A percentile compares a stretch with the other conserved stretches of the same genome.
Conservation (phyloP, 1,140 invertebrate genomes). For the Bombus consobrinus region DNA sequence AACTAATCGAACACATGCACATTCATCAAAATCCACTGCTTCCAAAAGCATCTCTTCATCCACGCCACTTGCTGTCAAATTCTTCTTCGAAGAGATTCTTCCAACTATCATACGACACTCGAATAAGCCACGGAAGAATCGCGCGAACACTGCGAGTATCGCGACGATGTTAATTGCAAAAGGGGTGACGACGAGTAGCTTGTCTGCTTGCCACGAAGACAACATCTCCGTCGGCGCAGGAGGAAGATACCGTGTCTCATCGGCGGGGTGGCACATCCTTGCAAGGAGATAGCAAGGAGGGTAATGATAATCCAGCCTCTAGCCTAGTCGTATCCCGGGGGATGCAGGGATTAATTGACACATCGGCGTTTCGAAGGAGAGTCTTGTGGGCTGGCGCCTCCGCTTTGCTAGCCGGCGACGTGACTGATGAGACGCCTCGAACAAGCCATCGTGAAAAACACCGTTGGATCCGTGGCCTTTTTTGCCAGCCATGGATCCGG, state of each 20-base stretch:
- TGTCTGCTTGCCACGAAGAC: slow-evolving; percentile 18
- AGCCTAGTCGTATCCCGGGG: slow-evolving; percentile 69
- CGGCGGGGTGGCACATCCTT: slow-evolving; percentile 35
- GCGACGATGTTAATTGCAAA: slow-evolving; percentile 56
- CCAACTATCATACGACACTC: background rate
- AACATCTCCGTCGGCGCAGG: slow-evolving; percentile 26
- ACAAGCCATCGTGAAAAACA: slow-evolving; percentile 71
- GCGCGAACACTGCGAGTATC: background rate
- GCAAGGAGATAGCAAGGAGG: slow-evolving; percentile 48
- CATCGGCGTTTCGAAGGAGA: slow-evolving; percentile 71
- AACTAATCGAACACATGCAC: background rate
- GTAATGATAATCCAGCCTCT: slow-evolving; percentile 68
- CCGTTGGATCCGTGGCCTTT: slow-evolving; percentile 65
- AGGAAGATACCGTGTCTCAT: slow-evolving; percentile 41
- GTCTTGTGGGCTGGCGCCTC: slow-evolving; percentile 59
- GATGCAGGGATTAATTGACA: slow-evolving; percentile 76
- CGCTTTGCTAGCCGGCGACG: slow-evolving; percentile 62
- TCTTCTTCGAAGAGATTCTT: background rate
- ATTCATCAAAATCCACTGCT: background rate
- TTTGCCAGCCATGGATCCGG: slow-evolving; percentile 55
- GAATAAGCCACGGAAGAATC: background rate
- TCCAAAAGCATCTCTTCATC: background rate
- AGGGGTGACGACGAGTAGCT: background rate
- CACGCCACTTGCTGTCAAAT: background rate
- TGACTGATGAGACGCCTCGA: slow-evolving; percentile 76